Conservation (phyloP, 1,140 invertebrate genomes). For the Ganaspis sp. region DNA sequence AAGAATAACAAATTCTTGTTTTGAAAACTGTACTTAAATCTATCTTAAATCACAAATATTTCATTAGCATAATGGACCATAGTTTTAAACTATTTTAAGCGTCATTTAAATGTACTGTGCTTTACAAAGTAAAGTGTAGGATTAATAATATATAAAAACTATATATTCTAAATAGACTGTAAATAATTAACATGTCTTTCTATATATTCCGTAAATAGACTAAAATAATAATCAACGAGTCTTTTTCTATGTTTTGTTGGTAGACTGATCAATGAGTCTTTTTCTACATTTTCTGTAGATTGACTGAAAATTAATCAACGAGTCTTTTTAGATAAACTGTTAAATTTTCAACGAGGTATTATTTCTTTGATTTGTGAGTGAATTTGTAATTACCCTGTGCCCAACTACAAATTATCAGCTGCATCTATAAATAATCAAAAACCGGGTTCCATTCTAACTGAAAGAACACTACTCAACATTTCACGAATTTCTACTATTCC, state of each 20-base stretch:
- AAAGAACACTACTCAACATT: conserved; percentile 64
- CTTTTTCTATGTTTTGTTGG: too few species aligned
- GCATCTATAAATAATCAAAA: conserved; percentile 51
- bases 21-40: neutral
- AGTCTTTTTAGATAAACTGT: conserved; percentile 34
- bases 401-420: neutral
- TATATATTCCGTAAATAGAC: conserved; percentile 36
- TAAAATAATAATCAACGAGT: neutral
- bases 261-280: too few species aligned
- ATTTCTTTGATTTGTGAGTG: conserved; percentile 26
- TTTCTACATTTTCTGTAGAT: conserved; percentile 35
- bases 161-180: neutral
- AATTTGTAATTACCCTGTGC: conserved; percentile 14
- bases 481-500: conserved; percentile 65
- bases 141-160: neutral
- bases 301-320: conserved; percentile 31
- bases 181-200: conserved; percentile 22
- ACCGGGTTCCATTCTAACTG: conserved; percentile 69
- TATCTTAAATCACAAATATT: neutral
- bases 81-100: conserved; percentile 10
- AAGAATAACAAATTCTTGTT: neutral
- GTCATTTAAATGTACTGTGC: conserved; percentile 13
- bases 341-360: conserved; percentile 35
- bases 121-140: neutral
- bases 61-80: neutral